Conservation (phyloP, 2,888 invertebrate genomes). For the Galerucella pusilla region DNA sequence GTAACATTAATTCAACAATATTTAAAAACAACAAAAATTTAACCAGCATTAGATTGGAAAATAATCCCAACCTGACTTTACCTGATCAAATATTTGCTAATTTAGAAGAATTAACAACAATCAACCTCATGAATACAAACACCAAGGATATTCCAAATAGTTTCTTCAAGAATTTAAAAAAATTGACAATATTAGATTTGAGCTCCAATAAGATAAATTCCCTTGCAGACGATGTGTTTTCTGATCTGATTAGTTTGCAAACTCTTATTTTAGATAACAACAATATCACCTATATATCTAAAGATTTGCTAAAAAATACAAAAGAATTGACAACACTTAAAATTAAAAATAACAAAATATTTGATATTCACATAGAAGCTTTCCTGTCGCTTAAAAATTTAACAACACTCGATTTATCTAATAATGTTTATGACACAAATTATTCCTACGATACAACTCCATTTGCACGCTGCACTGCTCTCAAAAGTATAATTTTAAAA, state of each 20-base stretch:
- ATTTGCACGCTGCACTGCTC: constrained; percentile 42
- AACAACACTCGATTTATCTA: constrained; percentile 45
- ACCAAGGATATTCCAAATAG: constrained; percentile 66
- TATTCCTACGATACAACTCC: constrained; percentile 37
- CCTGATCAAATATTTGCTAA: constrained; percentile 64
- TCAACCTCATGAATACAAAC: constrained; percentile 55
- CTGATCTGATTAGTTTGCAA: constrained; percentile 56
- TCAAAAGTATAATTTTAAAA: constrained; percentile 38
- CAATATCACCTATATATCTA: constrained; percentile 37
- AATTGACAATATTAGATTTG: constrained; percentile 75
- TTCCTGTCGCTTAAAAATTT: constrained; percentile 53
- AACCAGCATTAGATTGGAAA: constrained; percentile 68
- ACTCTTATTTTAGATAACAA: constrained; percentile 43
- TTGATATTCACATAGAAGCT: constrained; percentile 70
- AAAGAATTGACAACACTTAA: constrained; percentile 35
- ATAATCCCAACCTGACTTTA: constrained; percentile 46
- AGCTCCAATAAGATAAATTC: constrained; percentile 73
- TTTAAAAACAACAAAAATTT: constrained; percentile 72
- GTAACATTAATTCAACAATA: constrained; percentile 69
- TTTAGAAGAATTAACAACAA: constrained; percentile 63
- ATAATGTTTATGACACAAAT: constrained; percentile 47
- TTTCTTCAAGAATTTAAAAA: constrained; percentile 72
- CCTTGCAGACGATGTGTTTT: constrained; percentile 72
- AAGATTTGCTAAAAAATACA: constrained; percentile 35
- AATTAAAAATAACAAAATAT: constrained; percentile 74